Base-by-base conservation (phyloP, 1,140 invertebrate species). In the Aphis gossypii region DNA sequence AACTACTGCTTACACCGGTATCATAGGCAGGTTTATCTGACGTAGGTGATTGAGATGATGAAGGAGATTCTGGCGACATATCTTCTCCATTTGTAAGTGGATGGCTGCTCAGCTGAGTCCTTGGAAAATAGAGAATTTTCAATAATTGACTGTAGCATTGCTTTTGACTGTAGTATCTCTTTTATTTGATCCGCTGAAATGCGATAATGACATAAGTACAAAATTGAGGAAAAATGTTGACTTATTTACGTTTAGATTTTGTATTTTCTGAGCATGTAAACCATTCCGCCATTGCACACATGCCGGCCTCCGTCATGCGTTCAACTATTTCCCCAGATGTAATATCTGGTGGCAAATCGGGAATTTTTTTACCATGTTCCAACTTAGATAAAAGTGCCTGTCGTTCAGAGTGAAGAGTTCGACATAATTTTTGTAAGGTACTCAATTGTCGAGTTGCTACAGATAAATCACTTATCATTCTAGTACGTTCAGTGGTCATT, bases 351-450 rank as follows among this genome's bases (percentile, higher is more conserved):
- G 90, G 90, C 1, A 91, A 5, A 23, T 93, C 92, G 7, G 82
- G 30, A 1, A 54, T 51, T 84, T 93, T 86, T 56, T 54, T 44
- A 0, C 38, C 76, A 5, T 92, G 35, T 93, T 94, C 94, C 21
- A 94, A 48, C 54, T 94, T 93, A 38, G 94, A 91, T 94, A 96
- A 95, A 94, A 96, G 95, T 56, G 95, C 94, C 18, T 95, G 96
- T 88, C 96, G 95, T 94, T 97, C 96, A 54, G 95, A 95, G 95
- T 96, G 94, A 0, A 95, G 95, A 8, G 97, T 98, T 93, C 98
- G 96, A 95, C 98, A 98, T 25, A 99, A 95, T 93, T 97, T 97
- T 95, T 98, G 97, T 94, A 99, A 95, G 94, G 97, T 97, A 18
- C 96, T 95, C 86, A 98, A 96, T 95, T 98, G 98, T 93, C 96